phyloP scores from a whole-genome alignment of 2,888 invertebrate genomes.

The Xylota sylvarum region DNA sequence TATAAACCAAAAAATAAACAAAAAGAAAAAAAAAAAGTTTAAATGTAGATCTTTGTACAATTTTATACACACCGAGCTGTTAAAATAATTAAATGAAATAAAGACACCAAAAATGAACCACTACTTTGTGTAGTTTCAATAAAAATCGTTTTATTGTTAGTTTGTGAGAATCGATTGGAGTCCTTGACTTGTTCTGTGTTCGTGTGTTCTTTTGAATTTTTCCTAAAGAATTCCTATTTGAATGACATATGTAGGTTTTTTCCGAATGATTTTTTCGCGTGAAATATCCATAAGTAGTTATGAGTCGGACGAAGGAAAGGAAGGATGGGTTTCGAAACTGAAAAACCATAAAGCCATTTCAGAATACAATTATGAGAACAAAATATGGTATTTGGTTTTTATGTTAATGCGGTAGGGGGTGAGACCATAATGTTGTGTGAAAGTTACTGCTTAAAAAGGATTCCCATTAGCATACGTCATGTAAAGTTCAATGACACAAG shows the following conservation, averaged over 20 bases:
- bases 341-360: neutral
- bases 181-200: neutral
- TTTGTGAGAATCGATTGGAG: neutral
- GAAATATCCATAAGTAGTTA: neutral
- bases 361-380: conserved; percentile 6
- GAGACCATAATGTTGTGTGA: conserved; percentile 7
- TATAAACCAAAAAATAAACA: conserved; percentile 15
- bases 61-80: conserved; percentile 56
- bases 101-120: conserved; percentile 20
- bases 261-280: neutral
- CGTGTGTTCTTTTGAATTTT: neutral
- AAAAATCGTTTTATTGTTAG: neutral
- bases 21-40: neutral
- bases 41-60: conserved; percentile 42
- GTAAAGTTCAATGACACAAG: conserved; percentile 1
- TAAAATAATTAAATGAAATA: conserved; percentile 41
- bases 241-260: neutral
- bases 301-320: conserved; percentile 1
- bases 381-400: conserved; percentile 11
- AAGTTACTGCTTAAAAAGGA: conserved; percentile 3
- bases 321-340: neutral
- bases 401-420: neutral
- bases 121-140: neutral
- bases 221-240: neutral
- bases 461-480: conserved; percentile 14